A percentile compares a stretch with the other conserved stretches of the same genome.
phyloP scores from a whole-genome alignment of 2,888 invertebrate genomes.

The Megalurothrips usitatus region DNA sequence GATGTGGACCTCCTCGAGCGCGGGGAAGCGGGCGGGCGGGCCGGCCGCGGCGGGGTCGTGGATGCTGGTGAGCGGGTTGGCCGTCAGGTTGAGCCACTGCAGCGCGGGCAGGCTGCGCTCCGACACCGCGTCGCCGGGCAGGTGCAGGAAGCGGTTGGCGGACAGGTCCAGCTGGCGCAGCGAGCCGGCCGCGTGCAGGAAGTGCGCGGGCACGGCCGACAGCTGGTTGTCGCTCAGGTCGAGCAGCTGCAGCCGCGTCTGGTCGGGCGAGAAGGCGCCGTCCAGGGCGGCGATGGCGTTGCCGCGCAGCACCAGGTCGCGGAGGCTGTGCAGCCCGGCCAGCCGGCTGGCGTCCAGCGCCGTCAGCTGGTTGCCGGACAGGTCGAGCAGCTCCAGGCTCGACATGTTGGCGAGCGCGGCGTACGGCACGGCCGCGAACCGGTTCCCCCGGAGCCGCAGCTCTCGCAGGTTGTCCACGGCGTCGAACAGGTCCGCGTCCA shows the following conservation, averaged over 20 bases:
- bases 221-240: constrained; percentile 73
- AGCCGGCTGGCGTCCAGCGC: constrained; percentile 43
- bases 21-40: constrained; percentile 43
- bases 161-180: constrained; percentile 73
- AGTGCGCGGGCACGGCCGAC: constrained; percentile 72
- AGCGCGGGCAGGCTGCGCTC: constrained; percentile 68
- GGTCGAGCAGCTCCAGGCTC: constrained; percentile 65
- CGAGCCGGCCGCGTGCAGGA: constrained; percentile 67
- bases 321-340: constrained; percentile 66
- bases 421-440: constrained; percentile 72
- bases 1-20: constrained; percentile 65
- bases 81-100: constrained; percentile 74
- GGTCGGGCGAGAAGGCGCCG: constrained; percentile 58
- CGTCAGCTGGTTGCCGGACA: constrained; percentile 61
- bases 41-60: constrained; percentile 51
- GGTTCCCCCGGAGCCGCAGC: constrained; percentile 67
- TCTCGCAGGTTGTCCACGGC: constrained; percentile 72
- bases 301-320: constrained; percentile 38
- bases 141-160: constrained; percentile 70
- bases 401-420: constrained; percentile 70
- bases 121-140: constrained; percentile 71
- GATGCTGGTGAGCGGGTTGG: constrained; percentile 72
- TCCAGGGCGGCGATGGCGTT: constrained; percentile 58
- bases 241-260: constrained; percentile 67
- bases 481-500: constrained; percentile 69